Percentiles rank a stretch among this genome's conserved stretches.
Conservation (phyloP, 1,140 invertebrate species). For the Pseudomyrmex pallidus region DNA sequence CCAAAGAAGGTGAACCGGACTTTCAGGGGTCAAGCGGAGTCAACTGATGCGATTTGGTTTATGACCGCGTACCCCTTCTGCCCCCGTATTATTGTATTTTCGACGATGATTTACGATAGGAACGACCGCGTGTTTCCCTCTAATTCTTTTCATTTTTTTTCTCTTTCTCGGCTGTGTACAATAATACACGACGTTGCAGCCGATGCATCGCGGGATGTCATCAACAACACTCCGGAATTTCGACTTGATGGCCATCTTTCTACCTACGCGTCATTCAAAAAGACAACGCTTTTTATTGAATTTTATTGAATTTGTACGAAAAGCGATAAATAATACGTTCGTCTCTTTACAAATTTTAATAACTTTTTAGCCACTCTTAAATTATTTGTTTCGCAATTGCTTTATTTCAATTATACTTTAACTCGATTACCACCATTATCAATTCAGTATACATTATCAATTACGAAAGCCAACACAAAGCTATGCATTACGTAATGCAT, state of each 20-base stretch:
- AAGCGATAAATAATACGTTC: constrained; percentile 16
- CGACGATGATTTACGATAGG: constrained; percentile 72
- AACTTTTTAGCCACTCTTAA: too few relatives aligned
- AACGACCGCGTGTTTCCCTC: constrained; percentile 44
- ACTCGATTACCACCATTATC: too few relatives aligned
- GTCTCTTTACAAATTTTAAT: too few relatives aligned
- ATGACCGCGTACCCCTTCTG: constrained; percentile 61
- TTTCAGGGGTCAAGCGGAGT: constrained; percentile 70
- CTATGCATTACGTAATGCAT: constrained; percentile 26
- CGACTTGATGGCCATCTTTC: constrained; percentile 24
- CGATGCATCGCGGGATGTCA: constrained; percentile 28
- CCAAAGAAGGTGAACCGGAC: constrained; percentile 67
- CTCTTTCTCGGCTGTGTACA: neutral
- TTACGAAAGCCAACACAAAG: neutral
- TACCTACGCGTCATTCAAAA: constrained; percentile 15
- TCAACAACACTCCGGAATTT: constrained; percentile 10
- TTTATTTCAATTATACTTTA: too few relatives aligned
- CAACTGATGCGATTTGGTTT: constrained; percentile 76
- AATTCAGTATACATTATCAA: neutral
- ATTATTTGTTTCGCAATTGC: too few relatives aligned
- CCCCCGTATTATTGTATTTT: constrained; percentile 73
- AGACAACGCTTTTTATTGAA: neutral
- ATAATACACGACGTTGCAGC: neutral
- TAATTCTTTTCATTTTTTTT: constrained; percentile 28
- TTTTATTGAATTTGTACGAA: neutral